phyloP scores from a whole-genome alignment of 2,888 invertebrate species.

The Netelia fuscicornis region DNA sequence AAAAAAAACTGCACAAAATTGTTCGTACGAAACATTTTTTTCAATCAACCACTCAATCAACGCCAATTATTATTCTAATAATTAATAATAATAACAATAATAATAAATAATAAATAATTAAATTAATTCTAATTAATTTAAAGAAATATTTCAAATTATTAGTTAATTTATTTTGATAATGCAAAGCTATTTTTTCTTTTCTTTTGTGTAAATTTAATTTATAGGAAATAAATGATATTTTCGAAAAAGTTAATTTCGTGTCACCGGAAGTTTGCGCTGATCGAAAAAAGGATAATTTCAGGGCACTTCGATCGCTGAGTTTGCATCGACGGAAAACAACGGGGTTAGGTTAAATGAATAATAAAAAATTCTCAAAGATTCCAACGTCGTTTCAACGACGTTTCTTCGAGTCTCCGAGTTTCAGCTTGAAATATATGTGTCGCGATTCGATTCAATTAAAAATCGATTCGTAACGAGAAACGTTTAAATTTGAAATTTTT shows the following conservation, averaged over 20 bases:
- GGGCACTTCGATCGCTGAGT: background rate
- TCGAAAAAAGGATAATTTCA: background rate
- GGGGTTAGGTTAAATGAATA: slow-evolving; percentile 32
- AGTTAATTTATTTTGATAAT: too few relatives aligned
- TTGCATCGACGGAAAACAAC: slow-evolving; percentile 1
- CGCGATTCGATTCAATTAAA: background rate
- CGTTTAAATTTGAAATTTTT: background rate
- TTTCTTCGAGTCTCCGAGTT: background rate
- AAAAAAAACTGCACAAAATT: background rate
- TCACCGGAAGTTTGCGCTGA: slow-evolving; percentile 36
- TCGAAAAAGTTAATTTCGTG: too few relatives aligned
- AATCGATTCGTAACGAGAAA: background rate
- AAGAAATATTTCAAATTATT: too few relatives aligned
- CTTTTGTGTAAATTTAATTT: background rate
- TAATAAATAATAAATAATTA: too few relatives aligned
- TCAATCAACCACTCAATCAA: too few relatives aligned
- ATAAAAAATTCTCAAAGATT: background rate
- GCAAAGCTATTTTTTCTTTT: too few relatives aligned
- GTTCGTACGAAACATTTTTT: too few relatives aligned
- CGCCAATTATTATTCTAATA: too few relatives aligned
- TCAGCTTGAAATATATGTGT: background rate
- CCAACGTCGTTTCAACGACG: background rate
- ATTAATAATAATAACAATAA: too few relatives aligned
- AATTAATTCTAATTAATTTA: too few relatives aligned
- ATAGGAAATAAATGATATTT: background rate